A percentile compares a stretch with the other conserved stretches of the same genome.
Conservation (phyloP, 2,113 vertebrate genomes). For the Apaloderma vittatum region DNA sequence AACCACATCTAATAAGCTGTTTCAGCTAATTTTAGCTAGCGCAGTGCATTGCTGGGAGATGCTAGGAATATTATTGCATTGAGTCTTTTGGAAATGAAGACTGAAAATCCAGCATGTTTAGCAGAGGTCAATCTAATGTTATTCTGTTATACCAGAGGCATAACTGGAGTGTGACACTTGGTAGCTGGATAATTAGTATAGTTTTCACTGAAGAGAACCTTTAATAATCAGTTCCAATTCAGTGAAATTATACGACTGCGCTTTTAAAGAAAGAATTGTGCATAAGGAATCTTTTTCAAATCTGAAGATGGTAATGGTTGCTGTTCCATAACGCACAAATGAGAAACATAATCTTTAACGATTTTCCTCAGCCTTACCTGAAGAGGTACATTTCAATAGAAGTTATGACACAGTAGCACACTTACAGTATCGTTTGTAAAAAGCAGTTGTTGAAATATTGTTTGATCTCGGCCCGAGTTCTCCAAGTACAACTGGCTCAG, state of each 20-base stretch:
- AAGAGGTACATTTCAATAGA: not conserved
- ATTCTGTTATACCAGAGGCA: not conserved
- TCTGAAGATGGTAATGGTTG: not conserved
- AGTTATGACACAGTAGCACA: not conserved
- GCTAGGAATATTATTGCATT: not conserved
- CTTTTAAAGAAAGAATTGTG: not conserved
- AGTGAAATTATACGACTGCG: not conserved
- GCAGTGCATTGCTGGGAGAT: not conserved
- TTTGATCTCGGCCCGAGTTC: not conserved
- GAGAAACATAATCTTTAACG: not conserved
- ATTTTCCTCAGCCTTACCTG: not conserved
- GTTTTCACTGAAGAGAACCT: not conserved
- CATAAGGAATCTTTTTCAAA: not conserved
- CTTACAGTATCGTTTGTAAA: not conserved
- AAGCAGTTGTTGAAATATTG: not conserved
- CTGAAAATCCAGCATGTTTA: not conserved
- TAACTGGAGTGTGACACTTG: not conserved
- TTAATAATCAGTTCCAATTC: not conserved
- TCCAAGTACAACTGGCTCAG: not conserved
- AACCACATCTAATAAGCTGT: not conserved
- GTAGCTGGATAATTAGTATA: not conserved
- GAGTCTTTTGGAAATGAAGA: not conserved
- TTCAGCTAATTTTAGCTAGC: not conserved
- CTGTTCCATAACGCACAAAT: not conserved
- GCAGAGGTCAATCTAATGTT: not conserved